Conservation (phyloP, 35 echinoderm and acorn worm genomes). For the Hemicentrotus pulcherrimus region DNA sequence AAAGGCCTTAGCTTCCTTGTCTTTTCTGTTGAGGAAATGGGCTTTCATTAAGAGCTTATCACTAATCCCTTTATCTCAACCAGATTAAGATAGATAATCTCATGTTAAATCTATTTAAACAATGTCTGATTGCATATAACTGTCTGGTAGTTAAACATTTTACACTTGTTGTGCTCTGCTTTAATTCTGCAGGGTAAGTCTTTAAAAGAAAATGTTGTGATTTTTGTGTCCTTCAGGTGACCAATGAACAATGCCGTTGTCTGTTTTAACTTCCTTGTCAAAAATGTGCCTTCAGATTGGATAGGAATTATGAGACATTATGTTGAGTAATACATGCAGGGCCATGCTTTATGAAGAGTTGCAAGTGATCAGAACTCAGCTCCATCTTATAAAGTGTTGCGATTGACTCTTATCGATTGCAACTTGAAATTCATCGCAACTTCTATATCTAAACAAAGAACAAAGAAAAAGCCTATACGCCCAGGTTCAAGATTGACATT, state of each 20-base stretch:
- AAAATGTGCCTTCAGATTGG: not conserved
- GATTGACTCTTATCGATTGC: too few species aligned
- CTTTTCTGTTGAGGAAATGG: not conserved
- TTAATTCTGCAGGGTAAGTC: not conserved
- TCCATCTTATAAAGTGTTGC: too few species aligned
- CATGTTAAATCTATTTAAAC: not conserved
- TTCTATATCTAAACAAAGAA: too few species aligned
- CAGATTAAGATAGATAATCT: not conserved
- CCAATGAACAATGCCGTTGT: not conserved
- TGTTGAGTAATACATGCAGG: not conserved
- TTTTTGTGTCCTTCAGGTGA: not conserved
- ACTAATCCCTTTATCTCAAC: not conserved
- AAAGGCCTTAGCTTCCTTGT: not conserved
- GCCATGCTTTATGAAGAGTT: too few species aligned
- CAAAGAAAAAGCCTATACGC: too few species aligned
- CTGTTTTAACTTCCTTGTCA: not conserved
- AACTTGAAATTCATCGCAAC: too few species aligned
- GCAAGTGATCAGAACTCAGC: too few species aligned
- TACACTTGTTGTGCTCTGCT: not conserved
- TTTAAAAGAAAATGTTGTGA: not conserved
- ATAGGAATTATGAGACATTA: not conserved
- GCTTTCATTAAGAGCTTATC: not conserved
- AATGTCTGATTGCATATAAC: not conserved
- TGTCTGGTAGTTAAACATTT: not conserved
- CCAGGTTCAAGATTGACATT: too few species aligned